phyloP scores from a whole-genome alignment of 1,140 invertebrate species.

The Achroia grisella region DNA sequence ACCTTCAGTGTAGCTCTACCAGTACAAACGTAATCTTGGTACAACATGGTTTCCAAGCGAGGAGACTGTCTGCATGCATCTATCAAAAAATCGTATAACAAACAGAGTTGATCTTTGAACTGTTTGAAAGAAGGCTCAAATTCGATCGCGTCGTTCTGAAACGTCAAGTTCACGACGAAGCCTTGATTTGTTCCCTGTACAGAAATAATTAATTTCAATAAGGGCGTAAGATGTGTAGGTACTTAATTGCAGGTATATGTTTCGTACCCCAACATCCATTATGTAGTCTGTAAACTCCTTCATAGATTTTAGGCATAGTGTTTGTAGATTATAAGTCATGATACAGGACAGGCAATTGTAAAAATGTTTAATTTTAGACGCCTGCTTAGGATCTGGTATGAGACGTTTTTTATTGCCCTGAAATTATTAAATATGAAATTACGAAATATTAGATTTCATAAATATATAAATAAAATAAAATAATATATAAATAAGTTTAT shows the following conservation, averaged over 20 bases:
- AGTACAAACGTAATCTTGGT: conserved; percentile 73
- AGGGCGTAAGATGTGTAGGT: neutral
- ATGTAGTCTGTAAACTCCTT: conserved; percentile 86
- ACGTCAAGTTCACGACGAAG: conserved; percentile 82
- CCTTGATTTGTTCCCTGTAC: conserved; percentile 80
- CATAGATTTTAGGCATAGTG: conserved; percentile 86
- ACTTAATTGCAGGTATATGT: neutral
- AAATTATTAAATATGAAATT: conserved; percentile 7
- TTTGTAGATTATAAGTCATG: conserved; percentile 90
- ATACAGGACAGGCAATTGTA: conserved; percentile 89
- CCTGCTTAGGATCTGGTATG: conserved; percentile 81
- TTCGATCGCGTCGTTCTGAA: conserved; percentile 79
- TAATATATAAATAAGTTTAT: too few species aligned
- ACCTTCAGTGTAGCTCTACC: conserved; percentile 39
- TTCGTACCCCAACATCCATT: conserved; percentile 81
- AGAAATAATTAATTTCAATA: conserved; percentile 9
- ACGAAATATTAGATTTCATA: conserved; percentile 2
- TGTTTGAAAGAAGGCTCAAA: conserved; percentile 88
- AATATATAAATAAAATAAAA: too few species aligned
- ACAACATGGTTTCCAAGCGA: conserved; percentile 82
- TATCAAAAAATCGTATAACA: conserved; percentile 82
- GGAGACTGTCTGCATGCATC: conserved; percentile 80
- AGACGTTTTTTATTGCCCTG: conserved; percentile 84
- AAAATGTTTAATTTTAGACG: conserved; percentile 81
- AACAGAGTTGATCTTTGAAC: conserved; percentile 81